Evolutionary conservation across 1,140 invertebrate species (phyloP).

Genomic region (Hylaeus volcanicus): DNA sequence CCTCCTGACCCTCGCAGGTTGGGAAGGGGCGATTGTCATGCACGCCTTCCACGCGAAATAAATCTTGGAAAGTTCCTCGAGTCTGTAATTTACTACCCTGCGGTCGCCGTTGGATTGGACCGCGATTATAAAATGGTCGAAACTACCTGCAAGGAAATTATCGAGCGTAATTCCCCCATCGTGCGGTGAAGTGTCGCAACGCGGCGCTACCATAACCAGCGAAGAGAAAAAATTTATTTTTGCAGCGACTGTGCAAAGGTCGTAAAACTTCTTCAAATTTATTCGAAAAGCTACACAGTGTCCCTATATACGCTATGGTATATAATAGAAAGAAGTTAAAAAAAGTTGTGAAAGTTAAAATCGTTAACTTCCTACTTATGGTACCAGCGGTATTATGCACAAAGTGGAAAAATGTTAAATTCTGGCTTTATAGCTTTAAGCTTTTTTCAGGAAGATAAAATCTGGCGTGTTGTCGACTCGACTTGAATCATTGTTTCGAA

Average conservation of each 20-base stretch:
- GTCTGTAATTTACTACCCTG: constrained; percentile 48
- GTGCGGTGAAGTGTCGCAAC: neutral
- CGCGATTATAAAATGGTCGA: neutral
- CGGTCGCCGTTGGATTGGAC: constrained; percentile 33
- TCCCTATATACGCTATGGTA: no score
- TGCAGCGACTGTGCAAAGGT: no score
- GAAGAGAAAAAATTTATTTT: no score
- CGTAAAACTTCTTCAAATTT: no score
- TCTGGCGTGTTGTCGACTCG: neutral
- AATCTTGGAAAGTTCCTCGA: constrained; percentile 29
- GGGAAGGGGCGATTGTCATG: constrained; percentile 33
- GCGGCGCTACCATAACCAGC: neutral
- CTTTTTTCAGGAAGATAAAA: neutral
- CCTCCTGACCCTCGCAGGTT: constrained; percentile 48
- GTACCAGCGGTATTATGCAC: no score
- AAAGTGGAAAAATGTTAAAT: no score
- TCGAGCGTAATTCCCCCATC: neutral
- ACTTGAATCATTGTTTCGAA: no score
- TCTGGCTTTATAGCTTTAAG: no score
- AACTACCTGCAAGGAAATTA: neutral
- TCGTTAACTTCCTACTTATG: no score
- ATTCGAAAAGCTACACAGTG: no score
- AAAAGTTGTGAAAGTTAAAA: no score
- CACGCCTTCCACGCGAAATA: constrained; percentile 35
- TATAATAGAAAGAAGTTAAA: no score